Evolutionary conservation across 23 tunicate genomes (phyloP), one percentile per base, ranked within the genome.

Genomic region (Aplidium turbinatum): DNA sequence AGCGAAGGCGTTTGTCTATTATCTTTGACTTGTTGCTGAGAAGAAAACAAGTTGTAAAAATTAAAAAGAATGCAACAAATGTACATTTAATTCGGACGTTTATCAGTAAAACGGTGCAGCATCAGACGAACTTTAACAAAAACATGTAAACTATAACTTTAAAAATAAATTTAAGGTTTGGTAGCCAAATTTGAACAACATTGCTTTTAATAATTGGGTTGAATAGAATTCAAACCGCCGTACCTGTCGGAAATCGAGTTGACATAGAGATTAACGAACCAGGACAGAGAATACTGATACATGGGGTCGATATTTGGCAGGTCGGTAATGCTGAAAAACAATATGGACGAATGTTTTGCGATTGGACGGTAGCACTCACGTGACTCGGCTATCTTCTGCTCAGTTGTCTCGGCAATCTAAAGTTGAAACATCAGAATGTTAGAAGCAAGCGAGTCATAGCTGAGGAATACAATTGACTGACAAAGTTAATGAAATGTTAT

Each of bases 291-390:
- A 42, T 94, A 94, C 39, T 94, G 99, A 65, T 94, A 94, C 99
- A 94, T 94, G 3, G 99, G 99, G 78, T 94, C 99, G 55, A 94
- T 94, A 60, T 94, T 94, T n/a, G 99, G 99, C 4, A 94, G 82
- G 32, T 94, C 99, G 1, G 99, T 94, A 31, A 94, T 82, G 66
- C 94, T 86, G 95, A 94, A 94, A 79, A 94, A 94, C 34, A 94
- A 66, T 34, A 94, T 87, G 67, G 95, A 87, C 9, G 99, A 94
- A 62, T 94, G 99, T 42, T 78, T 81, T 16, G 99, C 95, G 53
- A 94, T 87, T 72, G 95, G 95, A 57, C 99, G 95, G 40, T 94
- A 94, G 35, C 99, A 95, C 70, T 94, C 99, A 48, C 99, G 85
- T 64, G 99, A 94, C 70, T 94, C 99, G 51, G 93, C 94, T 35